Conservation (phyloP, 2,797 vertebrate genomes). For the Diceros bicornis region DNA sequence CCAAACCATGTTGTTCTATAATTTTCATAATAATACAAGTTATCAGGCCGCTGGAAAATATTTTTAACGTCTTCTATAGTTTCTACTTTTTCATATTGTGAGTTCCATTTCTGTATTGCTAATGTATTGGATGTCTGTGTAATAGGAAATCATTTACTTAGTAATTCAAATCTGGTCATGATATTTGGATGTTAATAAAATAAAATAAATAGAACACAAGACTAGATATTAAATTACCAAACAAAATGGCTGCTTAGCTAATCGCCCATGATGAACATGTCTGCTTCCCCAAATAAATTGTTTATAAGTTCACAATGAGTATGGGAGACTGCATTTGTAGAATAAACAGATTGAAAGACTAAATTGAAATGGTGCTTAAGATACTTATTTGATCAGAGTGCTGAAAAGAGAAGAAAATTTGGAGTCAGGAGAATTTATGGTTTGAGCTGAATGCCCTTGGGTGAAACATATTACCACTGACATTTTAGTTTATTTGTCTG, state of each 20-base stretch:
- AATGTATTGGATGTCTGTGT: neutral
- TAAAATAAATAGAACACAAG: constrained; percentile 51
- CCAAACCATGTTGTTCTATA: neutral
- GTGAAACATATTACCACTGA: neutral
- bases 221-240: constrained; percentile 62
- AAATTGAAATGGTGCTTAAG: constrained; percentile 36
- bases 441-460: neutral
- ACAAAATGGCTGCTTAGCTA: constrained; percentile 35
- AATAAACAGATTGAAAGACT: neutral
- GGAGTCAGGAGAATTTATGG: neutral
- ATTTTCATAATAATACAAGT: neutral
- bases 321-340: neutral
- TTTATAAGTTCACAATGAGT: neutral
- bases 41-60: neutral
- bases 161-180: constrained; percentile 35
- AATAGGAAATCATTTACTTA: constrained; percentile 51
- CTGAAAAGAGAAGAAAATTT: constrained; percentile 7
- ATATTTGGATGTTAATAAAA: constrained; percentile 64
- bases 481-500: constrained; percentile 7
- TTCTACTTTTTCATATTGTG: constrained; percentile 47
- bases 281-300: constrained; percentile 21
- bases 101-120: constrained; percentile 9
- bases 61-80: neutral
- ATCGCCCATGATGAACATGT: constrained; percentile 47
- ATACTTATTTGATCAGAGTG: neutral